Base-by-base conservation (phyloP, 2,797 vertebrate species). In the Cyclopterus lumpus region DNA sequence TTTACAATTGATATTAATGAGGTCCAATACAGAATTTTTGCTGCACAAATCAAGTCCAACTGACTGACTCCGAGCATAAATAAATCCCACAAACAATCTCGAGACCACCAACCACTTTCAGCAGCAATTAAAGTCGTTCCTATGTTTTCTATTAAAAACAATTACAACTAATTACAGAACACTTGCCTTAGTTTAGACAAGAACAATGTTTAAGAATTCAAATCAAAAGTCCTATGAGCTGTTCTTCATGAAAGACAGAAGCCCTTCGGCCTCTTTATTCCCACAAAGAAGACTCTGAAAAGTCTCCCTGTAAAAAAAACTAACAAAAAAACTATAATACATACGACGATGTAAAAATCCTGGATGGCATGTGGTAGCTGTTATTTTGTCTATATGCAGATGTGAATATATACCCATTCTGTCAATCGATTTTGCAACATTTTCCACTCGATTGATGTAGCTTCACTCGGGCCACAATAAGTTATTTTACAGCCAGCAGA, bases 71-170 rank as follows among this genome's bases (percentile, higher is more conserved):
- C 5, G n/a, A 75, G 30, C 11, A 55, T 73, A 38, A 14, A 46
- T 44, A 63, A 32, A 24, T 1, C 32, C n/a, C 5, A 68, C 2
- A 71, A 54, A 54, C 6, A 78, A 44, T 58, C 40, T 80, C 36
- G 73, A 85, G 83, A 83, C 80, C 73, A 82, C 73, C 36, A 40
- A 20, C 38, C 34, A 26, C 57, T 59, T 86, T 68, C 32, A 88
- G 80, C 80, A 88, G 87, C 84, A 68, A 54, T 66, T 88, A 69
- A 88, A 91, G 83, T 84, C 34, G 68, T 75, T 68, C 54, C 71
- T 38, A 77, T 69, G 62, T 82, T 54, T 73, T 74, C 16, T 6
- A 63, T 58, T 79, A 79, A 84, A 89, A 89, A 72, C 24, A 79
- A 70, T 14, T 71, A 75, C 5, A 67, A 22, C 5, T 22, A 9